Conservation (phyloP, 2,888 invertebrate genomes). For the Camptogramma bilineatum region DNA sequence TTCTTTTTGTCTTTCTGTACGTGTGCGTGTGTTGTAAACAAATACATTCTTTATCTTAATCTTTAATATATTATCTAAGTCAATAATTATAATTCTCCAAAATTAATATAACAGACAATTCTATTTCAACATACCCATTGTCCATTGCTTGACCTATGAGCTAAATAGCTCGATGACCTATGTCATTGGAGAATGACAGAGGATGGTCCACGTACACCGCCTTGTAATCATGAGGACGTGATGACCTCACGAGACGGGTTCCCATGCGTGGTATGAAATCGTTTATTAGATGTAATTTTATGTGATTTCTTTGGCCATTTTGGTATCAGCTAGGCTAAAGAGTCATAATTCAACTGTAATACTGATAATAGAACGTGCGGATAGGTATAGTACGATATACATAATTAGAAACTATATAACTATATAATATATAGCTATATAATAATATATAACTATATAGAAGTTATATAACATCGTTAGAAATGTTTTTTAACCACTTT, state of each 20-base stretch:
- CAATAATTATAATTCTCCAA: too few relatives aligned
- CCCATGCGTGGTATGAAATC: conserved; percentile 40
- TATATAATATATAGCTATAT: too few relatives aligned
- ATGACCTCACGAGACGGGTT: conserved; percentile 37
- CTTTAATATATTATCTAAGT: too few relatives aligned
- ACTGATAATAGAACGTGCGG: too few relatives aligned
- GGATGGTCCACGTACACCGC: conserved; percentile 39
- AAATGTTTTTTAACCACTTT: too few relatives aligned
- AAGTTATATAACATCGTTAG: too few relatives aligned
- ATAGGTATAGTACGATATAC: too few relatives aligned
- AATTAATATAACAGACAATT: background rate
- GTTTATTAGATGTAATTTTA: conserved; percentile 40
- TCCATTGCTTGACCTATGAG: conserved; percentile 4
- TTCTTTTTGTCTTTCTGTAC: too few relatives aligned
- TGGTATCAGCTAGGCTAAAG: conserved; percentile 10
- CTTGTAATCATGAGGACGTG: conserved; percentile 45
- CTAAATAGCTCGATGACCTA: conserved; percentile 50
- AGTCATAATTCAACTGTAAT: background rate
- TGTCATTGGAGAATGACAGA: conserved; percentile 45
- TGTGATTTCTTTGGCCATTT: conserved; percentile 38
- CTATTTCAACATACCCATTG: background rate
- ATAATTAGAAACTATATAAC: too few relatives aligned
- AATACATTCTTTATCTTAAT: too few relatives aligned
- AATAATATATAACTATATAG: too few relatives aligned
- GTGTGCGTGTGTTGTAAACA: too few relatives aligned